A percentile compares a stretch with the other conserved stretches of the same genome.
These are phyloP conservation scores for Brachyrhaphis roseni DNA, from an alignment of 2,797 vertebrate genomes.

Conservation along the genomic window DNA sequence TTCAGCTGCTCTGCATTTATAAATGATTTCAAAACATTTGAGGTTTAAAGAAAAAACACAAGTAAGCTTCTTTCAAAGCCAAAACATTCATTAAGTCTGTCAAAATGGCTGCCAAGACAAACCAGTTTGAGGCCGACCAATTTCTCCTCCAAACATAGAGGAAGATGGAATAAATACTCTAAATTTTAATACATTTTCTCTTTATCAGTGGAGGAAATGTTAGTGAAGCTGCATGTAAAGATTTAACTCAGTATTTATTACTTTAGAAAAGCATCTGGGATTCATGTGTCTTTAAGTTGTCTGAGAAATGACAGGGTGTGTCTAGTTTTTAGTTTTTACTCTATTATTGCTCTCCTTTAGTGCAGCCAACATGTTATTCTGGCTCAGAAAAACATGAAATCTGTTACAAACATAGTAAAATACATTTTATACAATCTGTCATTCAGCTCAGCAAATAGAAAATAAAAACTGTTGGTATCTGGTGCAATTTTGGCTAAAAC, in stretches of 20 bases:
- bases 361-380: not conserved
- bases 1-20: conserved; percentile 19
- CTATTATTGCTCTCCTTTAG: not conserved
- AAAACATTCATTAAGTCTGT: conserved; percentile 55
- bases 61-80: conserved; percentile 21
- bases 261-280: not conserved
- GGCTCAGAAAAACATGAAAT: not conserved
- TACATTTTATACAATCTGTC: not conserved
- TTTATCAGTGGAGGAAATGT: not conserved
- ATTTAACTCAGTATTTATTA: not conserved
- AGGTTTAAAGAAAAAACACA: conserved; percentile 41
- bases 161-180: conserved; percentile 46
- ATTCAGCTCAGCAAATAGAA: no score
- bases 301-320: not conserved
- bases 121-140: conserved; percentile 41
- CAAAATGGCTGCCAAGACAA: conserved; percentile 48
- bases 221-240: not conserved
- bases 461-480: no score
- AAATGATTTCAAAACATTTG: conserved; percentile 35
- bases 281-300: not conserved
- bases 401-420: not conserved
- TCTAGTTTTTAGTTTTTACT: not conserved
- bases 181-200: conserved; percentile 28
- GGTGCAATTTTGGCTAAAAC: no score
- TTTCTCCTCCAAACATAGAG: conserved; percentile 32